Conservation (phyloP, 2,797 vertebrate genomes). For the Sebastes melanostomus region DNA sequence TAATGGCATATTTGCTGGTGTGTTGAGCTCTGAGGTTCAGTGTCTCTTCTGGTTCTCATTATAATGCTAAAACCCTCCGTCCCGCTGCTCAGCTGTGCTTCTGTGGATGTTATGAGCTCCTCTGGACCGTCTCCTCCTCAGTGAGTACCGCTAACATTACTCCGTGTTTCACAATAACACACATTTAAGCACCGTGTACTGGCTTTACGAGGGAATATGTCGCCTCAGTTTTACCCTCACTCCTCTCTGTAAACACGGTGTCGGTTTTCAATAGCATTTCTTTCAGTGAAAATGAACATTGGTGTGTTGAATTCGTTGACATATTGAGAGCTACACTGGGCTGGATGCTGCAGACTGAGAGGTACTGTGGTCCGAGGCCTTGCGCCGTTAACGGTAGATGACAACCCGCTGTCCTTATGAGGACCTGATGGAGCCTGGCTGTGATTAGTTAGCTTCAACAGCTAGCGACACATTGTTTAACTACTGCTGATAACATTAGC, state of each 20-base stretch:
- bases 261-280: neutral
- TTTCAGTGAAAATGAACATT: neutral
- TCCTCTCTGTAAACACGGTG: slow-evolving; percentile 19
- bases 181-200: neutral
- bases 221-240: neutral
- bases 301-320: neutral
- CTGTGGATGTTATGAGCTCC: neutral
- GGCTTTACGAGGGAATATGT: neutral
- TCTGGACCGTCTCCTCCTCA: neutral
- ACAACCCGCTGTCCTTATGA: neutral
- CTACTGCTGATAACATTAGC: neutral
- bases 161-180: neutral
- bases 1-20: slow-evolving; percentile 3
- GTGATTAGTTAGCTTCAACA: slow-evolving; percentile 21
- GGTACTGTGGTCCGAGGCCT: slow-evolving; percentile 37
- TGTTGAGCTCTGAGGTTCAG: neutral
- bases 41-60: slow-evolving; percentile 12
- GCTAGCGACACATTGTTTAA: slow-evolving; percentile 21
- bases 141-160: slow-evolving; percentile 32
- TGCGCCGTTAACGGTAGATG: neutral
- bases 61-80: neutral
- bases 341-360: neutral
- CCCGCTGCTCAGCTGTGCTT: neutral
- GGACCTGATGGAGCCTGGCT: neutral
- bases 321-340: neutral